These are phyloP conservation scores for Anastrepha obliqua DNA, from an alignment of 1,140 invertebrate species.

Conservation along the genomic window DNA sequence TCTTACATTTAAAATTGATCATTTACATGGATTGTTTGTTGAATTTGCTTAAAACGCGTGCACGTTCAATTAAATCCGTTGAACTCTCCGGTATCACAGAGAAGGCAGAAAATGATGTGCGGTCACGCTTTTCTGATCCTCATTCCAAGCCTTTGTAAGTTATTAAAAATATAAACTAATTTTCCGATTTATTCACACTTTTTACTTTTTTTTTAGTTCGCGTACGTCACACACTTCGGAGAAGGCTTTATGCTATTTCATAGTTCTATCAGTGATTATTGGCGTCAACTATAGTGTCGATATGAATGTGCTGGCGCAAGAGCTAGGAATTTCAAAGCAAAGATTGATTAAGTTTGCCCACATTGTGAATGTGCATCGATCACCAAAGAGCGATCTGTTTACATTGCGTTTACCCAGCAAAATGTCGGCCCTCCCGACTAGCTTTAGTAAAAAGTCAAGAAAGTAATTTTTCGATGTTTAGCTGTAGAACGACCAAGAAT, in stretches of 20 bases:
- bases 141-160: conserved; percentile 60
- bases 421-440: conserved; percentile 60
- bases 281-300: conserved; percentile 66
- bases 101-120: conserved; percentile 71
- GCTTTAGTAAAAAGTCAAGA: conserved; percentile 65
- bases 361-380: conserved; percentile 66
- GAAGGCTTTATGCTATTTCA: conserved; percentile 71
- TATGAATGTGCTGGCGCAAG: conserved; percentile 61
- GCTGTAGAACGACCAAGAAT: too few species aligned
- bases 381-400: conserved; percentile 63
- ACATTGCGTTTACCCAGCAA: conserved; percentile 66
- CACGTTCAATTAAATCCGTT: conserved; percentile 62
- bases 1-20: conserved; percentile 67
- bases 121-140: conserved; percentile 66
- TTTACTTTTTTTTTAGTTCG: conserved; percentile 56
- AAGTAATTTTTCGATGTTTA: not conserved
- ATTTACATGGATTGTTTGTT: conserved; percentile 70
- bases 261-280: conserved; percentile 67
- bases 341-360: conserved; percentile 68
- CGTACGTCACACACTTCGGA: conserved; percentile 66
- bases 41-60: conserved; percentile 64
- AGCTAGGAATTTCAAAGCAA: conserved; percentile 64
- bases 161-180: not conserved
- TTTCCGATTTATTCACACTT: not conserved
- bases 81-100: conserved; percentile 69